Evolutionary conservation across 2,113 vertebrate genomes (phyloP).

Genomic region (Leptobrachium leishanense): DNA sequence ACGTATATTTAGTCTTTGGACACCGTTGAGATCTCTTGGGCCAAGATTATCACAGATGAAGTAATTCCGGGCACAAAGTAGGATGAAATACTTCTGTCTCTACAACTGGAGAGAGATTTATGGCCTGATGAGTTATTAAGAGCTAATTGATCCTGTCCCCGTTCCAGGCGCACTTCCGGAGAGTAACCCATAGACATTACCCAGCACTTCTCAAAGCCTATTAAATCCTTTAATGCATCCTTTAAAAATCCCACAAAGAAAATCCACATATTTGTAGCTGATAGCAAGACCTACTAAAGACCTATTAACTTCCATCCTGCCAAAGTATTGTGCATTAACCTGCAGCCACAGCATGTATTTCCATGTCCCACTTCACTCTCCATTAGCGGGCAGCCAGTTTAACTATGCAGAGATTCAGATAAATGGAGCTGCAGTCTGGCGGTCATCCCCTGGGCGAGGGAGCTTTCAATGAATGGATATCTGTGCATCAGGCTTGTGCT

Average conservation of each 20-base stretch:
- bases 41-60: not conserved
- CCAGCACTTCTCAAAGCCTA: constrained; percentile 11
- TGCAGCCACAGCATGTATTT: not conserved
- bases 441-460: not conserved
- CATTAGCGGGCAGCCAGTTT: not conserved
- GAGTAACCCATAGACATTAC: constrained; percentile 14
- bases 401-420: not conserved
- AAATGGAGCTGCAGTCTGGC: not conserved
- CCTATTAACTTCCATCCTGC: not conserved
- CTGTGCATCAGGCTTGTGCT: not conserved
- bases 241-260: constrained; percentile 33
- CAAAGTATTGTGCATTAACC: constrained; percentile 26
- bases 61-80: not conserved
- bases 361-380: not conserved
- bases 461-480: not conserved
- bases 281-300: not conserved
- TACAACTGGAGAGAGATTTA: not conserved
- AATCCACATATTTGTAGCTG: not conserved
- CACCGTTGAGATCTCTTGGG: no score
- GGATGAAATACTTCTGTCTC: not conserved
- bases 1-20: no score
- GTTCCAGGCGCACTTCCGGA: not conserved
- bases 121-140: not conserved
- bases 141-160: constrained; percentile 1
- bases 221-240: constrained; percentile 30